Percentiles rank a stretch among this genome's conserved stretches.
Evolutionary conservation across 2,797 vertebrate genomes (phyloP).

Genomic region (Merluccius polli): DNA sequence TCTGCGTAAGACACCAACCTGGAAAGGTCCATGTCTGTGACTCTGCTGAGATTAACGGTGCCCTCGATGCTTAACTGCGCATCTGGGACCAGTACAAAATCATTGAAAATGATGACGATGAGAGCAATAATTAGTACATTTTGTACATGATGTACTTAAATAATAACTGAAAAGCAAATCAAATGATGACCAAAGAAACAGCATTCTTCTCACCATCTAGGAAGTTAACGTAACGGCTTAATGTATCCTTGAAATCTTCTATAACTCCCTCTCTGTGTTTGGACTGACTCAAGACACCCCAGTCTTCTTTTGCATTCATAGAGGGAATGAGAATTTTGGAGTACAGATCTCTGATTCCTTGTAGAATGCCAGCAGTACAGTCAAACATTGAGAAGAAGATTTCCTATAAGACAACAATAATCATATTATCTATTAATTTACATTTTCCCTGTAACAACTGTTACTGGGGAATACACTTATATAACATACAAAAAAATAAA

Average conservation of each 20-base stretch:
- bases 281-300: slow-evolving; percentile 73
- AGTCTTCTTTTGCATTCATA: slow-evolving; percentile 67
- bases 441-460: background rate
- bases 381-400: slow-evolving; percentile 73
- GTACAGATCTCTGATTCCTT: slow-evolving; percentile 62
- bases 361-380: slow-evolving; percentile 71
- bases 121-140: background rate
- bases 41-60: slow-evolving; percentile 65
- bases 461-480: background rate
- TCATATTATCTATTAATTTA: slow-evolving; percentile 15
- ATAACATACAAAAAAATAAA: slow-evolving; percentile 1
- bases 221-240: slow-evolving; percentile 69
- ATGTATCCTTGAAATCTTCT: slow-evolving; percentile 67
- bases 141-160: background rate
- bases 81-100: slow-evolving; percentile 50
- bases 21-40: slow-evolving; percentile 69
- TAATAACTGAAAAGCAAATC: background rate
- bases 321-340: slow-evolving; percentile 68
- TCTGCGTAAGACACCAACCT: slow-evolving; percentile 68
- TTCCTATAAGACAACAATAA: slow-evolving; percentile 63
- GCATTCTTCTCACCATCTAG: slow-evolving; percentile 70
- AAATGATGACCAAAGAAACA: background rate
- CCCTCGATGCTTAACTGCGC: slow-evolving; percentile 68
- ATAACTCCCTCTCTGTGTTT: slow-evolving; percentile 68
- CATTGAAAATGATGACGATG: background rate